These are phyloP conservation scores for Aphidoletes aphidimyza DNA, from an alignment of 2,888 invertebrate species.

Conservation along the genomic window DNA sequence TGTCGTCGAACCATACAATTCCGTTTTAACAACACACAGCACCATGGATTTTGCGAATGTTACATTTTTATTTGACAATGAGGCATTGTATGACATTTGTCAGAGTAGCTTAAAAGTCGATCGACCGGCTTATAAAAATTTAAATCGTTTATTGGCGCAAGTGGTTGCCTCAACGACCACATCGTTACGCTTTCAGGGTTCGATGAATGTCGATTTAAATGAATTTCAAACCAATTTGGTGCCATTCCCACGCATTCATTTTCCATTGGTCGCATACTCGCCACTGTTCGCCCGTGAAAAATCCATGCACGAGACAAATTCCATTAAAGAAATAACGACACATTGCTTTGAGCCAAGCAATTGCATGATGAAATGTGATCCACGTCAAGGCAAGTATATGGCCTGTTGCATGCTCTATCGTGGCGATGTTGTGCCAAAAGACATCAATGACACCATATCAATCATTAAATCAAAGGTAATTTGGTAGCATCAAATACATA, in stretches of 20 bases:
- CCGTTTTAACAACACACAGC: conserved; percentile 89
- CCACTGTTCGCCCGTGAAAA: conserved; percentile 78
- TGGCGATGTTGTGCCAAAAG: conserved; percentile 65
- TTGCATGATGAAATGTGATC: conserved; percentile 92
- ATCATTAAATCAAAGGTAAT: conserved; percentile 74
- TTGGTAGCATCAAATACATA: not conserved
- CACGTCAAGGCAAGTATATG: conserved; percentile 71
- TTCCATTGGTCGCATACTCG: conserved; percentile 78
- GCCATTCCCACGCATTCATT: conserved; percentile 74
- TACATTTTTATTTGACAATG: conserved; percentile 94
- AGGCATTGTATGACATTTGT: conserved; percentile 95
- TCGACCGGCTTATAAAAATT: conserved; percentile 83
- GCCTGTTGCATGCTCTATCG: conserved; percentile 35
- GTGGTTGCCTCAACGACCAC: conserved; percentile 89
- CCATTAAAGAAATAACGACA: conserved; percentile 80
- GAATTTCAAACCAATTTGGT: conserved; percentile 81
- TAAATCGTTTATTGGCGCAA: conserved; percentile 86
- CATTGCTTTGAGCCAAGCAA: conserved; percentile 89
- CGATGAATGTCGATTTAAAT: conserved; percentile 88
- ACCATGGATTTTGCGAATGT: conserved; percentile 89
- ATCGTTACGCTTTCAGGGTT: conserved; percentile 86
- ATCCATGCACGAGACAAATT: conserved; percentile 61
- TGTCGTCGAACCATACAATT: conserved; percentile 94
- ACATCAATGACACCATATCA: conserved; percentile 81
- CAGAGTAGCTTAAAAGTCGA: conserved; percentile 84